phyloP scores from a whole-genome alignment of 2,888 invertebrate species.

The Drosophila subsilvestris region DNA sequence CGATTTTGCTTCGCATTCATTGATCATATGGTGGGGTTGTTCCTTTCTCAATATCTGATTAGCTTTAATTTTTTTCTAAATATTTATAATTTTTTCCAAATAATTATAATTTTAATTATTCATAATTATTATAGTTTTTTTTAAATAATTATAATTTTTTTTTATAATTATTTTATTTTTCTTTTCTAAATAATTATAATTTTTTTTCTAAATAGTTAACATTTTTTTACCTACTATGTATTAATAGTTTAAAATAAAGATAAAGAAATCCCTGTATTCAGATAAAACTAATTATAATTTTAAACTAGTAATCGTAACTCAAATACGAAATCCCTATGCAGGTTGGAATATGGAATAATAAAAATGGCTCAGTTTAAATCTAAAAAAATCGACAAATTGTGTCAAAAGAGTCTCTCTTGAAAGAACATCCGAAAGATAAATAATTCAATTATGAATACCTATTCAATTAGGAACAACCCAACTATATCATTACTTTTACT shows the following conservation, averaged over 20 bases:
- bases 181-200: no score
- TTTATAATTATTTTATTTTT: no score
- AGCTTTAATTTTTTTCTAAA: neutral
- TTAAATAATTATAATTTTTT: no score
- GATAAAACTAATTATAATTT: neutral
- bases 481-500: conserved; percentile 4
- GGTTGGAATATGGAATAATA: neutral
- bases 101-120: no score
- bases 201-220: no score
- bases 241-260: neutral
- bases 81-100: no score
- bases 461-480: conserved; percentile 24
- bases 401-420: neutral
- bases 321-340: neutral
- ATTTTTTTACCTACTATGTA: neutral
- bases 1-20: conserved; percentile 17
- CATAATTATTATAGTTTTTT: no score
- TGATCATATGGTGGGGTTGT: conserved; percentile 30
- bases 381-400: neutral
- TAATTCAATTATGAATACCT: neutral
- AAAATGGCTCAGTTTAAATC: no score
- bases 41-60: conserved; percentile 11
- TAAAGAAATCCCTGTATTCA: neutral
- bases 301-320: neutral
- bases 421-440: conserved; percentile 24